Base-by-base conservation (phyloP, 2,888 invertebrate species). In the Schizaphis graminum region DNA sequence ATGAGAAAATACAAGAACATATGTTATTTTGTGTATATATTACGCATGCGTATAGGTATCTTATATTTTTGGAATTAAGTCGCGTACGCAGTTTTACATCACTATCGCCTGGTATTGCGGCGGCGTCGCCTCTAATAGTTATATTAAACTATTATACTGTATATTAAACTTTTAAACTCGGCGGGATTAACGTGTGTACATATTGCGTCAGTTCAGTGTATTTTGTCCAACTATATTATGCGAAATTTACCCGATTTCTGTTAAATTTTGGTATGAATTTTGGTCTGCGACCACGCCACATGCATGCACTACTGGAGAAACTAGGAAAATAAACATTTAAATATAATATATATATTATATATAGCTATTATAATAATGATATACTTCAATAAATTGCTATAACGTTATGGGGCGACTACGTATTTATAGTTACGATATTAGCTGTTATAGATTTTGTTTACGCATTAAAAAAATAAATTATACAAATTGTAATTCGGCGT, bases 391-490 rank as follows among this genome's bases (percentile, higher is more conserved):
- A 53, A 21, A 53, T 53, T 8, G 77, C 77, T 77, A 77, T 21
- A 77, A 77, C 77, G 21, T 21, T 21, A 35, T 21, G 77, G 77
- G 67, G 35, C 3, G 35, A 77, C 8, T 87, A n/a, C 24, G 77
- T 77, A 77, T 35, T 35, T 77, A 8, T 77, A 77, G 35, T 53
- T 56, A 56, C 24, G 88, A 53, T 88, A 35, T 21, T 10, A 88
- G 53, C 88, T 35, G 49, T 87, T 53, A 35, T n/a, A 77, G 77
- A 53, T 88, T 47, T 44, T 86, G 91, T 91, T 91, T 91, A 91
- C 91, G 47, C 47, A 5, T 57, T 53, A 4, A 11, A 57, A 86
- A 91, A 44, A 84, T 28, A 67, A 67, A 77, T 67, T 67, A 61
- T n/a, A n/a, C n/a, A 89, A 41, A 89, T 28, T 44, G 28, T 57